These are phyloP conservation scores for Ennomos quercinarius DNA, from an alignment of 2,888 invertebrate genomes.

Conservation along the genomic window DNA sequence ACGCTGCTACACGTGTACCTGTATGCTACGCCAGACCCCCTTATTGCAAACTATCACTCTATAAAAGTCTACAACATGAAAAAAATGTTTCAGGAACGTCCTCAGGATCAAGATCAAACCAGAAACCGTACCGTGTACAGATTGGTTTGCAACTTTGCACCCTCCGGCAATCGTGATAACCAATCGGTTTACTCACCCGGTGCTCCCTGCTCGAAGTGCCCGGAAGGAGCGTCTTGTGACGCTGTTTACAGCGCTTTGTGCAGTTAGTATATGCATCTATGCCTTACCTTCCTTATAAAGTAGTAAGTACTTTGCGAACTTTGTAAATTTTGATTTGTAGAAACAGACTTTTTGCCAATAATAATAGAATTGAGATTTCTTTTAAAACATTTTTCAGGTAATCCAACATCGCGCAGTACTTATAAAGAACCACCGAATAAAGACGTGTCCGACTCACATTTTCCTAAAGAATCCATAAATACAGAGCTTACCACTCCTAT, in stretches of 20 bases:
- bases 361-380: too few species aligned
- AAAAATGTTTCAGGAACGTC: constrained; percentile 51
- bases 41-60: too few species aligned
- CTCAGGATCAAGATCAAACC: constrained; percentile 37
- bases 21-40: too few species aligned
- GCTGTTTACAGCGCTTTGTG: constrained; percentile 58
- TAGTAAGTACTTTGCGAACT: neutral
- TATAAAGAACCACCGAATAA: neutral
- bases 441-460: constrained; percentile 4
- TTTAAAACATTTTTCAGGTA: constrained; percentile 34
- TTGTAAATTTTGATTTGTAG: neutral
- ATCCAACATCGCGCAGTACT: constrained; percentile 9
- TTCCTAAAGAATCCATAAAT: neutral
- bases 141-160: constrained; percentile 75
- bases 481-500: neutral
- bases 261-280: constrained; percentile 48
- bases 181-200: constrained; percentile 64
- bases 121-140: constrained; percentile 66
- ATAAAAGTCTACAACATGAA: too few species aligned
- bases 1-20: too few species aligned
- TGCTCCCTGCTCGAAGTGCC: constrained; percentile 65
- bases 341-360: too few species aligned
- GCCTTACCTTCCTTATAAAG: neutral
- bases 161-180: constrained; percentile 63
- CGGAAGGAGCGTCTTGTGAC: constrained; percentile 55